These are phyloP conservation scores for Chelmon rostratus DNA, from an alignment of 2,797 vertebrate genomes.

Conservation along the genomic window DNA sequence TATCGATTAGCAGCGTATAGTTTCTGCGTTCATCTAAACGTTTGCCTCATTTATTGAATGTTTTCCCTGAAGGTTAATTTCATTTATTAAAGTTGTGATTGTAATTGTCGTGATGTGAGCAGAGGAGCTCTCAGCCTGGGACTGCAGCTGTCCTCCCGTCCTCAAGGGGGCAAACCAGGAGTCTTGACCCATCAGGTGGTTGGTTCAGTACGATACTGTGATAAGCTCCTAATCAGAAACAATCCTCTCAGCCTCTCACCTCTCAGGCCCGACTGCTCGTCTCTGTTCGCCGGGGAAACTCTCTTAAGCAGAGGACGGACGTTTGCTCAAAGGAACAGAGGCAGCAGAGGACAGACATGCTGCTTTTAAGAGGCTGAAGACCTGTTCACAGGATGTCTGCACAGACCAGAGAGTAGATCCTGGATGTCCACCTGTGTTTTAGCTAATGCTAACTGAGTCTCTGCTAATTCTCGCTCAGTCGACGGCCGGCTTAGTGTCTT, in stretches of 20 bases:
- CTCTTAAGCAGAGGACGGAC: not conserved
- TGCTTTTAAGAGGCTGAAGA: not conserved
- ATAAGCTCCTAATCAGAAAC: slow-evolving; percentile 67
- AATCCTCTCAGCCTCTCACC: slow-evolving; percentile 71
- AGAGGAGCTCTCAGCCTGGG: no score
- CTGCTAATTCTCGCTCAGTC: not conserved
- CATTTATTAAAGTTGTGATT: not conserved
- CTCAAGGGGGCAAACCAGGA: slow-evolving; percentile 34
- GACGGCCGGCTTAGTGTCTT: not conserved
- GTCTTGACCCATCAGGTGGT: not conserved
- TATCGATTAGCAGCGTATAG: not conserved
- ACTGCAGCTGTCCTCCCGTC: slow-evolving; percentile 23
- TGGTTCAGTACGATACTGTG: slow-evolving; percentile 3
- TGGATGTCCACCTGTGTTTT: not conserved
- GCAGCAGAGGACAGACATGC: not conserved
- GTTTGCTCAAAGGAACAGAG: not conserved
- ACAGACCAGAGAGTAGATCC: not conserved
- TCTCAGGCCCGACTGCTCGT: not conserved
- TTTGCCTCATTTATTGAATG: not conserved
- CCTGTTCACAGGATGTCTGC: not conserved
- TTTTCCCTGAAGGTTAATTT: not conserved
- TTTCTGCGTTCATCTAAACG: not conserved
- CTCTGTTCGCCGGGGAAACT: no score
- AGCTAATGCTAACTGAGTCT: slow-evolving; percentile 1
- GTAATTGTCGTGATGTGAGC: not conserved